Percentiles rank a stretch among this genome's conserved stretches.
Conservation (phyloP, 2,113 vertebrate genomes). For the Caracal caracal region DNA sequence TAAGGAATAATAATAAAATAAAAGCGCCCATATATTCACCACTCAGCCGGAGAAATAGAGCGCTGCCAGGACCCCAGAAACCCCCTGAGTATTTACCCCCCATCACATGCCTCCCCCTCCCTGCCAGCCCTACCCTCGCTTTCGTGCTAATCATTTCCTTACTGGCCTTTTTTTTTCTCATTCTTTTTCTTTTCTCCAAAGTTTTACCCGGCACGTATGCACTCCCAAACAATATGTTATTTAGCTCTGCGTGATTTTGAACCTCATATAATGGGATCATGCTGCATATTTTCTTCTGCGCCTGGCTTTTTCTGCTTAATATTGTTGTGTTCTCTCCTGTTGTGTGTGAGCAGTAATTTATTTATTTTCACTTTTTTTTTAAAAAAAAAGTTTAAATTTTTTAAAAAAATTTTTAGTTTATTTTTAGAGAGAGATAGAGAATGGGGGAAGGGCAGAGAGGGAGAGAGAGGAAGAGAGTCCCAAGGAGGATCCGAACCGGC, state of each 20-base stretch:
- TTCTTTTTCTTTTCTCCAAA: background rate
- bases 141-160: background rate
- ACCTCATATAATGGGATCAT: background rate
- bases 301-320: background rate
- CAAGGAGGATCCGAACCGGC: too few relatives aligned
- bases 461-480: too few relatives aligned
- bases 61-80: background rate
- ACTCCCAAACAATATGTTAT: background rate
- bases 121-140: background rate
- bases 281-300: background rate
- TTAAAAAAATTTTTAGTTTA: too few relatives aligned
- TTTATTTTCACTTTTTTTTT: background rate
- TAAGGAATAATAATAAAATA: constrained; percentile 55
- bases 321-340: constrained; percentile 29
- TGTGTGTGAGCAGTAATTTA: background rate
- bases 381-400: too few relatives aligned
- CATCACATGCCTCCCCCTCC: accelerated
- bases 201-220: background rate
- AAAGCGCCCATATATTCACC: background rate
- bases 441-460: too few relatives aligned
- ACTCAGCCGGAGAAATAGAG: background rate
- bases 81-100: background rate
- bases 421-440: too few relatives aligned
- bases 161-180: background rate
- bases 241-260: constrained; percentile 23